Evolutionary conservation across 1,140 invertebrate genomes (phyloP), one percentile per base, ranked within the genome.

Genomic region (Tribolium castaneum): DNA sequence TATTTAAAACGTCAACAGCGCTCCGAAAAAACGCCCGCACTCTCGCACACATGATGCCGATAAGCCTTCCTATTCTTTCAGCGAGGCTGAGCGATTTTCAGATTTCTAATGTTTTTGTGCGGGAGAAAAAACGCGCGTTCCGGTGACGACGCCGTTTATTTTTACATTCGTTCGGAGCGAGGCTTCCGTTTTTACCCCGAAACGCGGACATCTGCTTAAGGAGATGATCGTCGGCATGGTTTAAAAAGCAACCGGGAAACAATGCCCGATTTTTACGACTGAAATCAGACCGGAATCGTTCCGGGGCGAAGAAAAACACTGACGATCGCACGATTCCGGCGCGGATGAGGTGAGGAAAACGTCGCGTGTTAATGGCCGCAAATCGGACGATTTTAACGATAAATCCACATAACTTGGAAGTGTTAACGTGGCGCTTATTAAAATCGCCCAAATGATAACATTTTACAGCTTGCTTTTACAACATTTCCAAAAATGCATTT

Each of bases 231-330:
- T 19, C 54, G 19, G 25, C 14, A 59, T 59, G 54, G 14, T n/a
- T 9, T 45, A 25, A 59, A 59, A 59, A 59, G 54, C 54, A 59
- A 25, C 54, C 16, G 19, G 59, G 59, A 66, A 66, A 66, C 59
- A 66, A 66, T 66, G 59, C 59, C 12, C 59, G 30, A 66, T 66
- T 66, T 66, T 66, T 66, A 66, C 59, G 59, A 66, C 30, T 12
- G 25, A 14, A 66, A 66, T 66, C 59, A 66, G 30, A 12, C 59
- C 59, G 59, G 59, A 66, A 66, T 66, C 59, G 59, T 30, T 66
- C 59, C 59, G 59, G 59, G 30, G 30, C 5, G 30, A 52, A 19
- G 13, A 66, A 66, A 66, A 34, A 66, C 54, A 59, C 59, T 66
- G 59, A 66, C 59, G 59, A 66, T 35, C 34, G 59, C 59, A 66